Percentiles rank a stretch among this genome's conserved stretches.
phyloP scores from a whole-genome alignment of 2,888 invertebrate species.

The Synergus itoensis region DNA sequence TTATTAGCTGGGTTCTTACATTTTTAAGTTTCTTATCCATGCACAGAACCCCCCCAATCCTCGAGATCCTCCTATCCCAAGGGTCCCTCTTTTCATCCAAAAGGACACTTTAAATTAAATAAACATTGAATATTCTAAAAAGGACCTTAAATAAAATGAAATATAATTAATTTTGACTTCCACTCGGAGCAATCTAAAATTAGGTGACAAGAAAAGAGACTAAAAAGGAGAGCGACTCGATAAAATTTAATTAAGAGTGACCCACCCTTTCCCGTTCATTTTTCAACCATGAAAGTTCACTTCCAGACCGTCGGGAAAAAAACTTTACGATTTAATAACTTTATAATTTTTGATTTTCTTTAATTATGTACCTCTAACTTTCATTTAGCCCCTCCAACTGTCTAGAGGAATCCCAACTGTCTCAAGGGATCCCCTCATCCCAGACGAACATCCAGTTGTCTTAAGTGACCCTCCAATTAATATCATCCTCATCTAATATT shows the following conservation, averaged over 20 bases:
- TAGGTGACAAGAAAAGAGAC: neutral
- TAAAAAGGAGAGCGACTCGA: conserved; percentile 55
- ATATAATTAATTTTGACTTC: neutral
- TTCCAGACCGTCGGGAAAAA: conserved; percentile 43
- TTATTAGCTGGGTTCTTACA: neutral
- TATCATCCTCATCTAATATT: too few species aligned
- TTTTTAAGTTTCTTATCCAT: neutral
- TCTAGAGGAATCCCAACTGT: too few species aligned
- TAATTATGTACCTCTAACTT: conserved; percentile 52
- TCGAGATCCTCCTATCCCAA: too few species aligned
- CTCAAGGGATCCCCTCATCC: too few species aligned
- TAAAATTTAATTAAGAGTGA: conserved; percentile 62
- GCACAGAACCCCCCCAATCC: too few species aligned
- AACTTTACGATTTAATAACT: conserved; percentile 65
- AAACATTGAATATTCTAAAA: neutral
- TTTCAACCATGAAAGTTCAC: conserved; percentile 43
- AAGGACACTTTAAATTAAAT: neutral
- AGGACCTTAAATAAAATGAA: neutral
- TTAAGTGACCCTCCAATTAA: too few species aligned
- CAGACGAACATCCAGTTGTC: too few species aligned
- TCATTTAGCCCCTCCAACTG: too few species aligned
- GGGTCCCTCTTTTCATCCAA: too few species aligned
- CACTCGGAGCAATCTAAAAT: neutral
- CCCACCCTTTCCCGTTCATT: conserved; percentile 45
- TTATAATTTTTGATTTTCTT: conserved; percentile 65